Conservation (phyloP, 2,888 invertebrate genomes). For the Priocnemis perturbator region DNA sequence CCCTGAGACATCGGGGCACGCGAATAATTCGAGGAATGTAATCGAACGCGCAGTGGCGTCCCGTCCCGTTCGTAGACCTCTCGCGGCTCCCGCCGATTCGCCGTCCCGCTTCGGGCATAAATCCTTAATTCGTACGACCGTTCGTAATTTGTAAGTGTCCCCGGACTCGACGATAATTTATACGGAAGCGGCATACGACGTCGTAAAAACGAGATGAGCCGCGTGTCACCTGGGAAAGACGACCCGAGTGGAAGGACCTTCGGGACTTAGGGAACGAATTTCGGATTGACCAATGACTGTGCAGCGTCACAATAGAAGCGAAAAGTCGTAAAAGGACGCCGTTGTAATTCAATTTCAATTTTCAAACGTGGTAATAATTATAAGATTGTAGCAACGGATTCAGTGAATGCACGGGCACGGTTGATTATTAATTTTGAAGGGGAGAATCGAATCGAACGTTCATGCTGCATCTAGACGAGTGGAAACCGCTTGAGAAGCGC, state of each 20-base stretch:
- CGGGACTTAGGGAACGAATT: no score
- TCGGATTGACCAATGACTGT: no score
- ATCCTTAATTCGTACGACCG: constrained; percentile 41
- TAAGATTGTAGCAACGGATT: no score
- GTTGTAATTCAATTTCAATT: no score
- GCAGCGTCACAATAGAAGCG: no score
- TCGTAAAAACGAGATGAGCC: constrained; percentile 25
- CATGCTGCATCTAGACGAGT: no score
- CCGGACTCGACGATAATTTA: constrained; percentile 40
- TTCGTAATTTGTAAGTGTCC: constrained; percentile 49
- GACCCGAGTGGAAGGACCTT: constrained; percentile 9
- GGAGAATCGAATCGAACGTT: no score
- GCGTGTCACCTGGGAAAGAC: background rate
- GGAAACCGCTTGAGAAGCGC: no score
- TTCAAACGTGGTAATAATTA: no score
- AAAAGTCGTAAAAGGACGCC: no score
- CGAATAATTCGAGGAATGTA: constrained; percentile 32
- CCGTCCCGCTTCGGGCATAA: constrained; percentile 11
- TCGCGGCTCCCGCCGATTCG: constrained; percentile 10
- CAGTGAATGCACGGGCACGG: no score
- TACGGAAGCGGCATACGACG: constrained; percentile 20
- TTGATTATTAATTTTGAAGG: no score
- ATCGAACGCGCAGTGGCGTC: constrained; percentile 1
- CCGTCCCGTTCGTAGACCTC: constrained; percentile 29
- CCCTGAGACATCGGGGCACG: background rate